Base-by-base conservation (phyloP, 2,113 vertebrate genomes). In the Octodon degus region DNA sequence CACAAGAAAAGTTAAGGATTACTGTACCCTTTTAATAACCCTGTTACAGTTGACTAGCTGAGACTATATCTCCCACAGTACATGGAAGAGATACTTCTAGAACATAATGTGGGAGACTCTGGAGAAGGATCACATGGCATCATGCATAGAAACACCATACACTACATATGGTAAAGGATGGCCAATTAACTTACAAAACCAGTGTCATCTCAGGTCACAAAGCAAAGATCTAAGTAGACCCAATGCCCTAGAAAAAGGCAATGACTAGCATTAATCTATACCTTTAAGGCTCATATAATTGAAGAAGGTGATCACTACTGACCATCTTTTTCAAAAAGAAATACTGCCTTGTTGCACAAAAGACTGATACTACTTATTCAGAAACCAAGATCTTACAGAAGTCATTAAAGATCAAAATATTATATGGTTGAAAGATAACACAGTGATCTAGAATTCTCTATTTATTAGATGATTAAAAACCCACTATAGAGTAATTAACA, bases 401-500 rank as follows among this genome's bases (percentile, higher is more conserved):
- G 68, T 17, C 24, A 84, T 84, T 79, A 80, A 77, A 86, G 79
- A 70, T 81, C 62, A 83, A 40, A 83, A 91, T 58, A 83, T 55
- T 92, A 77, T 53, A 79, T 7, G 94, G 1, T 67, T 96, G 58
- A 92, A 97, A 94, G 68, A 88, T 80, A 95, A 92, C 20, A 68
- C 60, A 82, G 4, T 87, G 58, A 85, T 88, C 68, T 88, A 82
- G 37, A 93, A 86, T 95, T 92, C 87, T 89, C 83, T 94, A 55
- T 67, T 58, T 95, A 95, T 82, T 84, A 95, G 47, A 95, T 88
- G 19, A 94, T 63, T 47, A 94, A 91, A 91, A 27, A 77, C 7
- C 25, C 94, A 85, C 58, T 50, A 65, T 16, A 95, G 84, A 81
- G 14, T 93, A 90, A 92, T 91, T 95, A 94, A n/a, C 77, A 95